These are phyloP conservation scores for Parus major DNA, from an alignment of 2,113 vertebrate species.

Conservation along the genomic window DNA sequence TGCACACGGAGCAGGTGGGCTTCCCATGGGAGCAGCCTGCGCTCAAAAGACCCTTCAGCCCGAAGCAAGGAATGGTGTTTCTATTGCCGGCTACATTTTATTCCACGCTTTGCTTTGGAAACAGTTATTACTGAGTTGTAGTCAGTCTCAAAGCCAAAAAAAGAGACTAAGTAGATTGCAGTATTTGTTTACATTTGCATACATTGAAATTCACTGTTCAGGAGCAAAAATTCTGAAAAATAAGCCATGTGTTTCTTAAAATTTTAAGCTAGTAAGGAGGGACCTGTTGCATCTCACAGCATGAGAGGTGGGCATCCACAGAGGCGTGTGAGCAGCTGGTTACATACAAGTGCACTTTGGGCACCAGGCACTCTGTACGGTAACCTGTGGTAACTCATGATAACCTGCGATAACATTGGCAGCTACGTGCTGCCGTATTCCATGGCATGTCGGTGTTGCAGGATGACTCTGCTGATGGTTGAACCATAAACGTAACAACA, in stretches of 20 bases:
- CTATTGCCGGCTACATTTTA: neutral
- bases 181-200: neutral
- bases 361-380: rapidly evolving
- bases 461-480: neutral
- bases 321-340: too few relatives aligned
- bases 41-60: rapidly evolving
- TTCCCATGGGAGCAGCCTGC: neutral
- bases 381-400: neutral
- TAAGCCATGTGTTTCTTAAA: neutral
- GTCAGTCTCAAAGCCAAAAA: neutral
- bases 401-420: neutral
- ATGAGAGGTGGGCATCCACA: rapidly evolving
- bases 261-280: neutral
- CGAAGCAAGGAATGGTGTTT: neutral
- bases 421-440: neutral
- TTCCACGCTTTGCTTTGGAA: neutral
- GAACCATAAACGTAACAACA: neutral
- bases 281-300: neutral
- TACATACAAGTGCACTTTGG: rapidly evolving
- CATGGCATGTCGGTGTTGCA: too few relatives aligned
- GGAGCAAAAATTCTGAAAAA: neutral
- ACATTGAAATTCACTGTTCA: neutral
- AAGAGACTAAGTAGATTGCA: neutral
- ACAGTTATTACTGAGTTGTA: neutral
- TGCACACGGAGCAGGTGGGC: rapidly evolving